These are phyloP conservation scores for Drosophila kokeensis DNA, from an alignment of 2,888 invertebrate species.

Conservation along the genomic window DNA sequence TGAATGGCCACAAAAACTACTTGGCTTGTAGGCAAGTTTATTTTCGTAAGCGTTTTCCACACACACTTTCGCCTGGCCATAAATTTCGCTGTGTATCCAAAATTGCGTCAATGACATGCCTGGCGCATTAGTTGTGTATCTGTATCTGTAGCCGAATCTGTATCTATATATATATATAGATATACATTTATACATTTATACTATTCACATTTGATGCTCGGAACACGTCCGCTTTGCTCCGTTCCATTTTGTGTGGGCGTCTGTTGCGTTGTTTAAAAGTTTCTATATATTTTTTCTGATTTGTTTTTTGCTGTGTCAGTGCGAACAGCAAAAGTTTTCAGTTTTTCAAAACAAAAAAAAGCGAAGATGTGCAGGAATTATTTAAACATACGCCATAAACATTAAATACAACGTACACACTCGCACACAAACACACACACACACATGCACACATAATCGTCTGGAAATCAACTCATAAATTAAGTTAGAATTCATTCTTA, in stretches of 20 bases:
- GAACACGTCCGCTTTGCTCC: conserved; percentile 59
- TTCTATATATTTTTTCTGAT: conserved; percentile 25
- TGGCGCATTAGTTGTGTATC: conserved; percentile 44
- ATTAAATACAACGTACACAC: conserved; percentile 58
- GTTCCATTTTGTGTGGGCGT: conserved; percentile 42
- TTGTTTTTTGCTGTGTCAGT: conserved; percentile 36
- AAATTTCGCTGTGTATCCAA: conserved; percentile 61
- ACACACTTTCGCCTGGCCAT: conserved; percentile 44
- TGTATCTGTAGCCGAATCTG: conserved; percentile 19
- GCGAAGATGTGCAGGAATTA: conserved; percentile 49
- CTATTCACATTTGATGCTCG: conserved; percentile 45
- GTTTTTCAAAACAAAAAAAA: conserved; percentile 32
- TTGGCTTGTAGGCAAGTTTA: conserved; percentile 56
- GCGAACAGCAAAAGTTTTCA: conserved; percentile 49
- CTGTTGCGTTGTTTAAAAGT: conserved; percentile 57
- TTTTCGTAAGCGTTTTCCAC: conserved; percentile 66
- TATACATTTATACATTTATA: conserved; percentile 18
- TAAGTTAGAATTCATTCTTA: conserved; percentile 58
- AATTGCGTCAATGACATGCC: conserved; percentile 78
- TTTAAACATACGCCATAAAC: conserved; percentile 66
- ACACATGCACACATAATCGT: conserved; percentile 16
- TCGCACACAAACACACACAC: conserved; percentile 7
- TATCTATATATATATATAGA: conserved; percentile 11
- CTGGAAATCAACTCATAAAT: conserved; percentile 62
- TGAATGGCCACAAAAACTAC: conserved; percentile 8